phyloP scores from a whole-genome alignment of 1,140 invertebrate species.

The Ericerus pela region DNA sequence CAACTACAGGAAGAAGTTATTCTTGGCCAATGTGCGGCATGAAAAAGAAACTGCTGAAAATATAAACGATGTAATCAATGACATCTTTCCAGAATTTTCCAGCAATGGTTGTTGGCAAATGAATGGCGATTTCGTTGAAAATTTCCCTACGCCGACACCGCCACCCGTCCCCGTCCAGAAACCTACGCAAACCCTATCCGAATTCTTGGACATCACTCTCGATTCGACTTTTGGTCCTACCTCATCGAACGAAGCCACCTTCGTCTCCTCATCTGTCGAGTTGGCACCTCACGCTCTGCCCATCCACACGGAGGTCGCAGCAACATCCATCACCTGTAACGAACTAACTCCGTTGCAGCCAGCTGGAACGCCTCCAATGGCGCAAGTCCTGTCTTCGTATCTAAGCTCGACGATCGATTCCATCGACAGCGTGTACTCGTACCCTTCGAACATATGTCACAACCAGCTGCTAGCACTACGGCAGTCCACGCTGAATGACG shows the following conservation, averaged over 20 bases:
- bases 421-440: too few species aligned
- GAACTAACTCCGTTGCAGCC: too few species aligned
- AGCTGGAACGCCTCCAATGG: too few species aligned
- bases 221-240: neutral
- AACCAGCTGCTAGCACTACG: too few species aligned
- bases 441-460: too few species aligned
- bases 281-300: too few species aligned
- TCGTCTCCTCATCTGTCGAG: too few species aligned
- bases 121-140: neutral
- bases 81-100: neutral
- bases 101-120: neutral
- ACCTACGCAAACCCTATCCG: neutral
- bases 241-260: neutral
- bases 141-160: neutral
- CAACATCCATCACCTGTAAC: too few species aligned
- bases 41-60: neutral
- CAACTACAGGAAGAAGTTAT: neutral
- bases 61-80: neutral
- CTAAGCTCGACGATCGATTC: too few species aligned
- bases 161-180: neutral
- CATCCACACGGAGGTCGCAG: too few species aligned
- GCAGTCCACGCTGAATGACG: too few species aligned
- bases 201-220: neutral
- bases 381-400: too few species aligned
- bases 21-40: neutral